A percentile compares a stretch with the other conserved stretches of the same genome.
Conservation (phyloP, 1,140 invertebrate genomes). For the Cyrtorhinus lividipennis region DNA sequence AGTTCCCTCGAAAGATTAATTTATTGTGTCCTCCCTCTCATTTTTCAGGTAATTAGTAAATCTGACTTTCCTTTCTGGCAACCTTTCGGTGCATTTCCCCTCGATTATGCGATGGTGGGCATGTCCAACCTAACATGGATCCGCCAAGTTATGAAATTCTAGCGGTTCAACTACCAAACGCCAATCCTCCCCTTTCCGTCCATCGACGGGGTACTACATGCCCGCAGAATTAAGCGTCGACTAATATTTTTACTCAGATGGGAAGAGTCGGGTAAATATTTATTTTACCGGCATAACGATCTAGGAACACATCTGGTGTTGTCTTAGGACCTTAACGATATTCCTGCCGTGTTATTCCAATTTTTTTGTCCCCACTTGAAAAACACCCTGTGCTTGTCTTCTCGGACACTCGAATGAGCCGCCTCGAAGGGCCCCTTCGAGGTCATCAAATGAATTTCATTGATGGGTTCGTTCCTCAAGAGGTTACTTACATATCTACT, state of each 20-base stretch:
- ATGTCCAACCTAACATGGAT: not conserved
- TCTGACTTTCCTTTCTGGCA: not conserved
- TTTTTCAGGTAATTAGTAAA: not conserved
- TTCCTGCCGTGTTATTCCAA: too few relatives aligned
- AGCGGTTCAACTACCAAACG: not conserved
- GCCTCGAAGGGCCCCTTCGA: too few relatives aligned
- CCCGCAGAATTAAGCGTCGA: not conserved
- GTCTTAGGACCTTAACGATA: conserved; percentile 7
- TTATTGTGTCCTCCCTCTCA: conserved; percentile 2
- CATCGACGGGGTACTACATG: not conserved
- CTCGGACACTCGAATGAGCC: too few relatives aligned
- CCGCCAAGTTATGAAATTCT: not conserved
- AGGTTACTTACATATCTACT: too few relatives aligned
- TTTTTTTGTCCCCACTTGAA: too few relatives aligned
- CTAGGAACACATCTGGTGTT: conserved; percentile 4
- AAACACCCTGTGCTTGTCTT: too few relatives aligned
- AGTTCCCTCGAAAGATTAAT: conserved; percentile 11
- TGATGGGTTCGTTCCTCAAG: too few relatives aligned
- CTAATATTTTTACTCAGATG: not conserved
- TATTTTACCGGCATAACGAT: conserved; percentile 3
- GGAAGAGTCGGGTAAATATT: not conserved
- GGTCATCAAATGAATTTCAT: too few relatives aligned
- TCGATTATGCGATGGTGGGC: not conserved
- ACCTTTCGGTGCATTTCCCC: not conserved
- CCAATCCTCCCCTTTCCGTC: not conserved